Percentiles rank a stretch among this genome's conserved stretches.
Evolutionary conservation across 2,797 vertebrate species (phyloP).

Genomic region (Crypturellus tataupa): DNA sequence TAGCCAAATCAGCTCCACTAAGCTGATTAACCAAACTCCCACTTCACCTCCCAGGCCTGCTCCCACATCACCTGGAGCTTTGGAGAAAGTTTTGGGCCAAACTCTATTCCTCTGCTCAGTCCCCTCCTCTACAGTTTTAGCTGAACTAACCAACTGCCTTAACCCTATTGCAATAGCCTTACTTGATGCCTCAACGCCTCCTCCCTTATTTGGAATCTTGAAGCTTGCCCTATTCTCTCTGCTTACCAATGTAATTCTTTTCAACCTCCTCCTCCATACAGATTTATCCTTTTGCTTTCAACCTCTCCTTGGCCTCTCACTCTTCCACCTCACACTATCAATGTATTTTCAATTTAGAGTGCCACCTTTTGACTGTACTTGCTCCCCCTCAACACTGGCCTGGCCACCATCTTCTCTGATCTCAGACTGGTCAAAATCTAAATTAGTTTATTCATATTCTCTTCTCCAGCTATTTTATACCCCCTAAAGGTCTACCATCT

Average conservation of each 20-base stretch:
- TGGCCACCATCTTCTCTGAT: not conserved
- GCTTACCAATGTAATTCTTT: not conserved
- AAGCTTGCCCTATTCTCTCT: not conserved
- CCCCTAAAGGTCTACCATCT: not conserved
- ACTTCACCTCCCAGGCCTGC: not conserved
- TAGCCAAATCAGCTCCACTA: not conserved
- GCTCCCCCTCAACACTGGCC: not conserved
- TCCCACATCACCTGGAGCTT: not conserved
- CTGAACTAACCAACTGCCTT: not conserved
- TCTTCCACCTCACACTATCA: not conserved
- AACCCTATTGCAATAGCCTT: not conserved
- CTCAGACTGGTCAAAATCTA: not conserved
- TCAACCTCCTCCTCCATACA: not conserved
- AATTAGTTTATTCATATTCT: not conserved
- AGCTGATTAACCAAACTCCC: not conserved
- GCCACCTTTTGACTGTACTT: not conserved
- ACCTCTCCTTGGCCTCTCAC: not conserved
- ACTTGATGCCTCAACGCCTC: not conserved
- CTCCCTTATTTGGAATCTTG: not conserved
- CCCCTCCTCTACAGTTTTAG: not conserved
- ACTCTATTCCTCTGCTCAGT: not conserved
- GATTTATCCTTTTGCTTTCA: not conserved
- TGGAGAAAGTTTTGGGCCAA: not conserved
- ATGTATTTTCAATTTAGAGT: not conserved
- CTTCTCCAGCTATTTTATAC: not conserved